These are phyloP conservation scores for Charina bottae DNA, from an alignment of 2,113 vertebrate species.

Conservation along the genomic window DNA sequence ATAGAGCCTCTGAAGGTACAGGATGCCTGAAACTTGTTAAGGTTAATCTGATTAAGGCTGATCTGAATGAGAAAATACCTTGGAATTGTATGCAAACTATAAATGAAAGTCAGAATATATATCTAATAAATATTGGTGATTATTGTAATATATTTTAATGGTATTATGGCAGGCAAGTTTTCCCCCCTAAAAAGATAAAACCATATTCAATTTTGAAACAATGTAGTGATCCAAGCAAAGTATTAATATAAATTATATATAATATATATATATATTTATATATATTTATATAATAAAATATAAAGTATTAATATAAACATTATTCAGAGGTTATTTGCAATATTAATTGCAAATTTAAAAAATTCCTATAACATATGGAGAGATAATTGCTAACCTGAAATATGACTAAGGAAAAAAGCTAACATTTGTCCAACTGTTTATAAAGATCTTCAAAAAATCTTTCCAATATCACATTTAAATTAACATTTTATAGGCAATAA, in stretches of 20 bases:
- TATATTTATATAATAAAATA: no score
- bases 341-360: slow-evolving; percentile 42
- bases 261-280: no score
- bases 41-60: no score
- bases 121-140: neutral
- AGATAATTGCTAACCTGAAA: slow-evolving; percentile 47
- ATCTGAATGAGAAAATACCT: no score
- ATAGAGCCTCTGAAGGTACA: no score
- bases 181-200: neutral
- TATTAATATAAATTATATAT: neutral
- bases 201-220: neutral
- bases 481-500: neutral
- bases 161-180: neutral
- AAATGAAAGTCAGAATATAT: neutral
- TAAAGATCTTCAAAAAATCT: slow-evolving; percentile 22
- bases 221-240: neutral
- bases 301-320: neutral
- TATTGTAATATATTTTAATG: neutral
- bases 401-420: slow-evolving; percentile 19
- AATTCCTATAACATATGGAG: slow-evolving; percentile 41
- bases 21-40: no score
- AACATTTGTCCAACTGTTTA: slow-evolving; percentile 39
- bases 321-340: neutral
- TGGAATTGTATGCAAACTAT: neutral
- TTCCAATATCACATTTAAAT: neutral